Evolutionary conservation across 2,113 vertebrate species (phyloP), one percentile per base, ranked within the genome.

Genomic region (Serinus canaria): DNA sequence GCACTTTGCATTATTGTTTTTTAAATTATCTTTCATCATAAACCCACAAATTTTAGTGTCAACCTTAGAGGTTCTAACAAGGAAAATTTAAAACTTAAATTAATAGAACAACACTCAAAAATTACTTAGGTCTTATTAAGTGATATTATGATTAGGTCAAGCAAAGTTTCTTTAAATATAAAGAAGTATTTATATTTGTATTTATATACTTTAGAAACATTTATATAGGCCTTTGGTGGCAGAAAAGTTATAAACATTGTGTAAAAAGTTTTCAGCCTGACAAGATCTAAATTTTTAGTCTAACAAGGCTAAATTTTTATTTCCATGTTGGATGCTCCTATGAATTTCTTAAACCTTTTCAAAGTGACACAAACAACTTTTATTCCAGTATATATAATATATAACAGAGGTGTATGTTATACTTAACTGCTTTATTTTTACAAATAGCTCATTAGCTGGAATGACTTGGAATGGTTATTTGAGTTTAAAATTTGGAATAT

Each of bases 161-260:
- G 28, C 1, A 23, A 3, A 33, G 0, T 12, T 73, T 1, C 0
- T 21, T 59, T 18, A 67, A 67, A 37, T 67, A 24, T 14, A 70
- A 62, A 55, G 30, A 27, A 33, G 18, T 55, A 33, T 59, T 10
- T 94, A 19, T 67, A 7, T 62, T 68, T 0, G 18, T 58, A 33
- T 60, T 10, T 94, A 18, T 59, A 7, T 64, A 68, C 0, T 86
- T 87, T 33, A 21, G 43, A 25, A 14, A 47, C 2, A 8, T 69
- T 83, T 59, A 6, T 31, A 15, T 28, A 14, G 2, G 12, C 6
- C 11, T 74, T 59, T 59, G 15, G 9, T 35, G 37, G 53, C 52
- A 82, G n/a, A 96, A 83, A 18, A 2, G 8, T 58, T 90, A 35
- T 27, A 75, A 85, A 5, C 23, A 47, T 63, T 91, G 39, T 27